These are phyloP conservation scores for Podarcis muralis DNA, from an alignment of 2,113 vertebrate genomes.

Conservation along the genomic window DNA sequence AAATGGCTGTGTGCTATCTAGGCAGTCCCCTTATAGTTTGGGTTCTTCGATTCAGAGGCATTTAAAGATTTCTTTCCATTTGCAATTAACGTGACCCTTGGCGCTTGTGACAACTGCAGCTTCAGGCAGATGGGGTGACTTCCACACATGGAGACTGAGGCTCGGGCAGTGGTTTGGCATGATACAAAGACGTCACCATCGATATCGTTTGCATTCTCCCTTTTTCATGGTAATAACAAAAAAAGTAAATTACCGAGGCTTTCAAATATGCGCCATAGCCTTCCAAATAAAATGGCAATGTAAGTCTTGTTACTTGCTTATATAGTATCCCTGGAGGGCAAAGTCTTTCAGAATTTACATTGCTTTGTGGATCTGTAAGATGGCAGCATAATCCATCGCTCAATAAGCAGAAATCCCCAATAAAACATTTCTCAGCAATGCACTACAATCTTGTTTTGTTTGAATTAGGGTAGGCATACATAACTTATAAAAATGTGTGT, in stretches of 20 bases:
- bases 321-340: not conserved
- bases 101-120: not conserved
- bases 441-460: not conserved
- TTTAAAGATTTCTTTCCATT: not conserved
- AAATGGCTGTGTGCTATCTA: not conserved
- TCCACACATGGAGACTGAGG: not conserved
- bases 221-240: not conserved
- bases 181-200: not conserved
- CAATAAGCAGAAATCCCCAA: constrained; percentile 9
- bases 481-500: not conserved
- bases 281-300: not conserved
- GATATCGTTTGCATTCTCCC: not conserved
- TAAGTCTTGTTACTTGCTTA: not conserved
- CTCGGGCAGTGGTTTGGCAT: not conserved
- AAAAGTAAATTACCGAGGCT: not conserved
- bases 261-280: not conserved
- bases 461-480: not conserved
- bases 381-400: not conserved
- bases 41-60: not conserved
- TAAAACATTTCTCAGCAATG: not conserved
- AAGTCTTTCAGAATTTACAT: not conserved
- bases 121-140: not conserved
- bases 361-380: not conserved
- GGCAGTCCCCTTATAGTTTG: not conserved
- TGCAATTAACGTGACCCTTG: too few species aligned